Percentiles rank a stretch among this genome's conserved stretches.
Evolutionary conservation across 2,888 invertebrate genomes (phyloP).

Genomic region (Eueremaeus valkanovi): DNA sequence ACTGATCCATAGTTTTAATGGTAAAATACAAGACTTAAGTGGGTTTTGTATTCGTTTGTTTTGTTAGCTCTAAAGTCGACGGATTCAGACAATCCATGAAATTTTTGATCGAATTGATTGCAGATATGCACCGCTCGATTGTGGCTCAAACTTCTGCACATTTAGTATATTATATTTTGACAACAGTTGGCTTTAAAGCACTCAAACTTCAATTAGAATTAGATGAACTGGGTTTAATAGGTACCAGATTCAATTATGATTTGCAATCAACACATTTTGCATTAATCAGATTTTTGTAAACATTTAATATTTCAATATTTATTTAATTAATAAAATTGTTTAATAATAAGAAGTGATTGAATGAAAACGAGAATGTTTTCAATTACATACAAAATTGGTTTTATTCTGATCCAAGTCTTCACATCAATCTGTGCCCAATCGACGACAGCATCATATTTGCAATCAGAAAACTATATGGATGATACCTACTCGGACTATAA

Average conservation of each 20-base stretch:
- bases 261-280: too few relatives aligned
- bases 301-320: not conserved
- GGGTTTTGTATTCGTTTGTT: not conserved
- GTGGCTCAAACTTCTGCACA: too few relatives aligned
- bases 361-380: not conserved
- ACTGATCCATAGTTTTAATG: slow-evolving; percentile 7
- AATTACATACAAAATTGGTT: not conserved
- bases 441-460: not conserved
- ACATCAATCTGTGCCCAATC: not conserved
- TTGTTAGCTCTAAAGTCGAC: not conserved
- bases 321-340: too few relatives aligned
- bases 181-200: too few relatives aligned
- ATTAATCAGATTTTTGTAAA: too few relatives aligned
- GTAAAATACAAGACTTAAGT: not conserved
- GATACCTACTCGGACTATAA: not conserved
- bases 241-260: too few relatives aligned
- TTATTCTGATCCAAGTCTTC: not conserved
- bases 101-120: not conserved
- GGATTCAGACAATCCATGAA: not conserved
- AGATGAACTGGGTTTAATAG: too few relatives aligned
- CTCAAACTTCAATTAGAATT: too few relatives aligned
- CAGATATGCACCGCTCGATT: too few relatives aligned
- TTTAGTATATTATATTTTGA: too few relatives aligned
- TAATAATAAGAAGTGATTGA: not conserved
- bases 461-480: not conserved